Conservation (phyloP, 2,113 vertebrate species). For the Osmerus mordax region DNA sequence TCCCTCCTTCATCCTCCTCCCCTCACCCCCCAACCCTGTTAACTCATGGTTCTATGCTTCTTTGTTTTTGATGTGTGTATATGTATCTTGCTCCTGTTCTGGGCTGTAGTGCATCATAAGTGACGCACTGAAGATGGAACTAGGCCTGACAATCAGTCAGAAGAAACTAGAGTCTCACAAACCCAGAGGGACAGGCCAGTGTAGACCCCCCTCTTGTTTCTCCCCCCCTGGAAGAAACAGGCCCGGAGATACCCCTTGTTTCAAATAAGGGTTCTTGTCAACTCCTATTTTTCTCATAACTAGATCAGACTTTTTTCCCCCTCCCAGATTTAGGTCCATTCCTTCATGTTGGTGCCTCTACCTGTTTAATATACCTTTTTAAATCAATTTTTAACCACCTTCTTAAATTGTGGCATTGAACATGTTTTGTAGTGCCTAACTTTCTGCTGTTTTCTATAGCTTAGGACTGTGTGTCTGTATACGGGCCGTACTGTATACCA, state of each 20-base stretch:
- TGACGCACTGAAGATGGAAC: constrained; percentile 98
- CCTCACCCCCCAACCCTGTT: constrained; percentile 77
- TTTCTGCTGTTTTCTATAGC: constrained; percentile 25
- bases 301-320: constrained; percentile 17
- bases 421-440: constrained; percentile 28
- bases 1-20: constrained; percentile 58
- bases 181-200: constrained; percentile 97
- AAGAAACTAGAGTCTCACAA: constrained; percentile 80
- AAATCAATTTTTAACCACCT: constrained; percentile 20
- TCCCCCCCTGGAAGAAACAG: constrained; percentile 78
- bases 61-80: constrained; percentile 68
- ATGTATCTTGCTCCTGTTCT: constrained; percentile 85
- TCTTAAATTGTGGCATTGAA: constrained; percentile 23
- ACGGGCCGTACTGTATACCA: constrained; percentile 31
- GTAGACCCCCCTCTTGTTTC: constrained; percentile 78
- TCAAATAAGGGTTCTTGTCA: constrained; percentile 76
- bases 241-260: constrained; percentile 96
- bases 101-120: constrained; percentile 98
- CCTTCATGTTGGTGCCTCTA: constrained; percentile 37
- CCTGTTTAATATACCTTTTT: constrained; percentile 38
- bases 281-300: constrained; percentile 58
- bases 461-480: constrained; percentile 35
- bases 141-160: constrained; percentile 89
- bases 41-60: constrained; percentile 77
- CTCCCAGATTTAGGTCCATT: constrained; percentile 55